These are phyloP conservation scores for Scaeva pyrastri DNA, from an alignment of 2,888 invertebrate species.

Conservation along the genomic window DNA sequence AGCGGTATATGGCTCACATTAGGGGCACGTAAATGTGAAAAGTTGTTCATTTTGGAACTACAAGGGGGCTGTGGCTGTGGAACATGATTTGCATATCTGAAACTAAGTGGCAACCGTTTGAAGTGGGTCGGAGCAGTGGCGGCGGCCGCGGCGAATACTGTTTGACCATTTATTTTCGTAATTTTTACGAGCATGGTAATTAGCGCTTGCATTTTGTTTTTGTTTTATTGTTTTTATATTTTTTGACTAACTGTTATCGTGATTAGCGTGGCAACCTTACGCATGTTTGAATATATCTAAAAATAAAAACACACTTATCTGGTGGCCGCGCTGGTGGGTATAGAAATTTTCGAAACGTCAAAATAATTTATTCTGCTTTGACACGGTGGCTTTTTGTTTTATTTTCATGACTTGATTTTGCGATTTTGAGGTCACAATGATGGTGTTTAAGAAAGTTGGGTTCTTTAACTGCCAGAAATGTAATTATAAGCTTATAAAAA, in stretches of 20 bases:
- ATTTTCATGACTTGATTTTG: conserved; percentile 37
- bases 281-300: conserved; percentile 73
- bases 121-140: conserved; percentile 20
- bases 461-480: background rate
- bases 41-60: conserved; percentile 59
- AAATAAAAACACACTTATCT: conserved; percentile 67
- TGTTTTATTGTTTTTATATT: conserved; percentile 28
- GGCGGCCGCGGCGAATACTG: background rate
- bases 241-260: conserved; percentile 56
- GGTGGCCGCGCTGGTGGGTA: no score
- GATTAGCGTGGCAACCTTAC: conserved; percentile 73
- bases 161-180: conserved; percentile 68
- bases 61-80: conserved; percentile 29
- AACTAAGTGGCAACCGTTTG: conserved; percentile 64
- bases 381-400: conserved; percentile 55
- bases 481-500: conserved; percentile 22
- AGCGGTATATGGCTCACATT: background rate
- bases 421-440: conserved; percentile 14
- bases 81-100: conserved; percentile 67
- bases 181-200: conserved; percentile 75
- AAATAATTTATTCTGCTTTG: conserved; percentile 66
- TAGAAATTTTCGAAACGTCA: conserved; percentile 60
- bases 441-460: background rate
- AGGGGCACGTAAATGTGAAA: conserved; percentile 55
- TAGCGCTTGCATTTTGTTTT: conserved; percentile 74